Evolutionary conservation across 2,797 vertebrate genomes (phyloP), one percentile per base, ranked within the genome.

Genomic region (Molothrus ater): DNA sequence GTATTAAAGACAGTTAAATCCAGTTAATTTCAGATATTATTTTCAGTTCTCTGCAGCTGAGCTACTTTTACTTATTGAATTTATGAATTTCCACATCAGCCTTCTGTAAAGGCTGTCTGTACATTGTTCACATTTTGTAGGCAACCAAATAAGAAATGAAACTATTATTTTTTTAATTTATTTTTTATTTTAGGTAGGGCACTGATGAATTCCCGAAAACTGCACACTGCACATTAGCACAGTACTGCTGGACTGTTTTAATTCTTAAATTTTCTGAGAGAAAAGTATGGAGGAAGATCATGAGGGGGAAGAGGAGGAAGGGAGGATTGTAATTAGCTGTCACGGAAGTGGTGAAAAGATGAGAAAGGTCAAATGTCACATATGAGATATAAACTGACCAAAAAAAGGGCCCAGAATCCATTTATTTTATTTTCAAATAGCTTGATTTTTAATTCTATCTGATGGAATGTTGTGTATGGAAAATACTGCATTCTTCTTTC

Each of bases 261-360:
- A 17, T 47, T 78, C 45, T 42, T 63, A 51, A 31, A 24, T 87
- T 53, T 91, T 91, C 31, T 45, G 10, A 48, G 4, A 54, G 13
- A 74, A 88, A 59, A 1, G 2, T 7, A 20, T 11, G 15, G 17
- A 78, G 18, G 10, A 61, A 65, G 2, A 9, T 5, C 0, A 0
- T 4, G 11, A 43, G 5, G 1, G 3, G 10, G 10, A 68, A 43
- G 13, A 64, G 8, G 29, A 54, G 2, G 15, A 56, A 63, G 19
- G 3, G 2, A 47, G 2, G 5, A 31, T 53, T 75, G 2, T 2
- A 48, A 42, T 51, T 73, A 60, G 4, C 9, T 11, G 2, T 56
- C 36, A 40, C 4, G 31, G 17, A 50, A 83, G 3, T 2, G 17
- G 4, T 19, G 50, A 54, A 61, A 38, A 84, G 7, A 31, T 7